A percentile compares a stretch with the other conserved stretches of the same genome.
Evolutionary conservation across 1,140 invertebrate genomes (phyloP).

Genomic region (Ptiloglossa arizonensis): DNA sequence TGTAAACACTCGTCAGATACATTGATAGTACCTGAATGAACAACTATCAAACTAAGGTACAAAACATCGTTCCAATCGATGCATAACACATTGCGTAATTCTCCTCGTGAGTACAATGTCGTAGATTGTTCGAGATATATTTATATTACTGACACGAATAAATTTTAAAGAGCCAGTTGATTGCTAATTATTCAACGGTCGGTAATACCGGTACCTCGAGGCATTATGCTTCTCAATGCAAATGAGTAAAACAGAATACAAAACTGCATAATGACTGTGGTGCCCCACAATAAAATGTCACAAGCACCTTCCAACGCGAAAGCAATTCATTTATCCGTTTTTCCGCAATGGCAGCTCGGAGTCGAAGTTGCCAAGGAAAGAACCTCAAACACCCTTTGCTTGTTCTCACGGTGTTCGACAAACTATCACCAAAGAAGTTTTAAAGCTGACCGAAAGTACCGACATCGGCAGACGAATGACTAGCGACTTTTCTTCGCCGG

Average conservation of each 20-base stretch:
- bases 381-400: constrained; percentile 49
- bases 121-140: too few relatives aligned
- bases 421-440: constrained; percentile 66
- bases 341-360: constrained; percentile 17
- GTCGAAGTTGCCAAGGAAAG: constrained; percentile 37
- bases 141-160: too few relatives aligned
- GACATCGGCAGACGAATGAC: constrained; percentile 56
- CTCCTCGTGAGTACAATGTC: too few relatives aligned
- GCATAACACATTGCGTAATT: too few relatives aligned
- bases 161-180: too few relatives aligned
- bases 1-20: too few relatives aligned
- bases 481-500: constrained; percentile 44
- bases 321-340: constrained; percentile 57
- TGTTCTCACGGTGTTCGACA: constrained; percentile 59
- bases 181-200: too few relatives aligned
- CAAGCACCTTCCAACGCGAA: constrained; percentile 26
- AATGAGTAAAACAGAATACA: neutral
- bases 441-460: constrained; percentile 63
- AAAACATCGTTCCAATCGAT: too few relatives aligned
- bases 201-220: too few relatives aligned
- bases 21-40: too few relatives aligned
- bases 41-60: too few relatives aligned
- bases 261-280: neutral
- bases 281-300: neutral
- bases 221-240: too few relatives aligned